Conservation (phyloP, 2,888 invertebrate species). For the Eumacrocentrus americanus region DNA sequence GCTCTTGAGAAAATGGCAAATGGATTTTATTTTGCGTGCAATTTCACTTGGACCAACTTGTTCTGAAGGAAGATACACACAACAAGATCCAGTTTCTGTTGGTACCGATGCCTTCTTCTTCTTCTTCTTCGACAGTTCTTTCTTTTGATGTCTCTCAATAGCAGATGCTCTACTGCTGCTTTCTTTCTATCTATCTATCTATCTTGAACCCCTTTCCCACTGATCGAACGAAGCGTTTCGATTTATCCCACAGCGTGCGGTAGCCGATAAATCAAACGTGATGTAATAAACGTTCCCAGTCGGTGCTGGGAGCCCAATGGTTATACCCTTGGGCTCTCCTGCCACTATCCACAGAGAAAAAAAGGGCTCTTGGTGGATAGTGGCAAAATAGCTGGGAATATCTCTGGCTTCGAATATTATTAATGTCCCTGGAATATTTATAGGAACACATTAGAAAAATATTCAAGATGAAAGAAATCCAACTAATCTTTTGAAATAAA, state of each 20-base stretch:
- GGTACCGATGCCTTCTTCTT: slow-evolving; percentile 1
- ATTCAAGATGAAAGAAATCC: slow-evolving; percentile 8
- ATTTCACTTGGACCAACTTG: slow-evolving; percentile 5
- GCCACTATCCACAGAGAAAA: slow-evolving; percentile 10
- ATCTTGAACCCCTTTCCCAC: too few species aligned
- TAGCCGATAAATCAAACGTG: slow-evolving; percentile 19
- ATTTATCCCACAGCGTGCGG: slow-evolving; percentile 4
- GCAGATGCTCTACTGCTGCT: neutral
- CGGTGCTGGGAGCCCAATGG: slow-evolving; percentile 11
- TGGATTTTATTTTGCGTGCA: neutral
- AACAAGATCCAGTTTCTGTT: too few species aligned
- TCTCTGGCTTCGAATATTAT: neutral
- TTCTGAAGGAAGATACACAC: too few species aligned
- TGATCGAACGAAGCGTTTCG: slow-evolving; percentile 4
- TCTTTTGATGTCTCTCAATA: neutral
- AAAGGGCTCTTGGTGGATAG: slow-evolving; percentile 2
- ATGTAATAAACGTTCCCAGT: slow-evolving; percentile 21
- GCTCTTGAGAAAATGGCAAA: neutral
- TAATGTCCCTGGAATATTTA: neutral
- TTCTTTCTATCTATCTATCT: neutral
- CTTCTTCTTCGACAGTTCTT: slow-evolving; percentile 1
- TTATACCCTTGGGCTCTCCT: slow-evolving; percentile 12
- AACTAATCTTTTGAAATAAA: neutral
- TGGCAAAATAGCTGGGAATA: too few species aligned
- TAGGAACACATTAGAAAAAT: neutral